These are phyloP conservation scores for Tenthredo distinguenda DNA, from an alignment of 2,888 invertebrate genomes.

Conservation along the genomic window DNA sequence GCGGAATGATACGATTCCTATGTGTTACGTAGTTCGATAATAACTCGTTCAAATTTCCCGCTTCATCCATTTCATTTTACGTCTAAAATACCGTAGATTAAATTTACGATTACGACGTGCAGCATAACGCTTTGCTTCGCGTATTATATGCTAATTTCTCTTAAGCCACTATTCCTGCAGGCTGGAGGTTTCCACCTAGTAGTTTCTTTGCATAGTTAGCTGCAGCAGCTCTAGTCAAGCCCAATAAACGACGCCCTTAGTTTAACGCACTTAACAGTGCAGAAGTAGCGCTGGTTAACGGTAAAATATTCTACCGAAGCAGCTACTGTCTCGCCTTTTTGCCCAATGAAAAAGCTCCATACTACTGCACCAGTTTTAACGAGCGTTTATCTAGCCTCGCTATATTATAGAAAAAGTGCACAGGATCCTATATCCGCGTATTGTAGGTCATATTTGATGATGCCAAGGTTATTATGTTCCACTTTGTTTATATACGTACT, in stretches of 20 bases:
- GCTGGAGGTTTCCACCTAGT: not conserved
- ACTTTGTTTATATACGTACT: not conserved
- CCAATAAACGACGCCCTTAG: conserved; percentile 27
- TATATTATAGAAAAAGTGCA: not conserved
- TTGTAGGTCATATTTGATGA: conserved; percentile 35
- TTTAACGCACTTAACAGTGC: not conserved
- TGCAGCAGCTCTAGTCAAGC: not conserved
- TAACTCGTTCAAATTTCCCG: conserved; percentile 18
- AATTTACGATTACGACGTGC: conserved; percentile 11
- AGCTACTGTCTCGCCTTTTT: not conserved
- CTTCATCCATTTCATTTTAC: not conserved
- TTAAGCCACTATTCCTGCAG: conserved; percentile 8
- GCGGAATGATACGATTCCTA: not conserved
- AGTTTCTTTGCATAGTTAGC: conserved; percentile 18
- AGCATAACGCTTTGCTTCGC: not conserved
- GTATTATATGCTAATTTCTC: conserved; percentile 69
- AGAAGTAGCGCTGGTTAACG: not conserved
- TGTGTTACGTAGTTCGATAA: not conserved
- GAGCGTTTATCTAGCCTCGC: not conserved
- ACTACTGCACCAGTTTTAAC: not conserved
- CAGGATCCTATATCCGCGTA: not conserved
- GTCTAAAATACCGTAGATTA: conserved; percentile 9
- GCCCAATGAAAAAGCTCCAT: not conserved
- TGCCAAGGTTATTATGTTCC: conserved; percentile 24
- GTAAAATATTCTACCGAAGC: not conserved